A percentile compares a stretch with the other conserved stretches of the same genome.
These are phyloP conservation scores for Oligia fasciuncula DNA, from an alignment of 2,888 invertebrate species.

Conservation along the genomic window DNA sequence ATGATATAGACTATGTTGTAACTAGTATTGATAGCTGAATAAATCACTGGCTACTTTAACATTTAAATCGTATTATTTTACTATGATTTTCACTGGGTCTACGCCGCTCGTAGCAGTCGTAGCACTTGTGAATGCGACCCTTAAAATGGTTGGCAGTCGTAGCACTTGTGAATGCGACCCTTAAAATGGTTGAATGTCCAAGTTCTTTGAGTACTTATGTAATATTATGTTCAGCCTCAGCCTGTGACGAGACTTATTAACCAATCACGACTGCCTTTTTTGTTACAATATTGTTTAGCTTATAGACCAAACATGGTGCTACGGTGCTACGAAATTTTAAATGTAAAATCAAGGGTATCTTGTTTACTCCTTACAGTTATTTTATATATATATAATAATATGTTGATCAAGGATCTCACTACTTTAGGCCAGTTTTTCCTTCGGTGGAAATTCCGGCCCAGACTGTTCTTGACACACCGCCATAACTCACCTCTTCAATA, in stretches of 20 bases:
- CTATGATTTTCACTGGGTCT: conserved; percentile 13
- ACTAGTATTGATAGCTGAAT: background rate
- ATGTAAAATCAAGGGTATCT: background rate
- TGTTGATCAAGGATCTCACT: background rate
- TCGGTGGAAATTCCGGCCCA: background rate
- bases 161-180: no score
- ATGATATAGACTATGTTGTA: background rate
- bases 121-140: conserved; percentile 11
- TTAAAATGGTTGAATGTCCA: background rate
- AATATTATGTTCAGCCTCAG: background rate
- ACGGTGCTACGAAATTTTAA: conserved; percentile 5
- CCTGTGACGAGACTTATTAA: background rate
- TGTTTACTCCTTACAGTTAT: background rate
- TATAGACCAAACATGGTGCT: background rate
- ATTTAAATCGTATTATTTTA: background rate
- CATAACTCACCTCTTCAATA: background rate
- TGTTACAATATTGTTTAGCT: background rate
- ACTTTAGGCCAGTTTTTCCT: background rate
- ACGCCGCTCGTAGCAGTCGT: conserved; percentile 34
- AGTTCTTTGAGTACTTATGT: background rate
- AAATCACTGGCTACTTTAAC: background rate
- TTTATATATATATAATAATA: background rate
- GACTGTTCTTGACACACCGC: background rate
- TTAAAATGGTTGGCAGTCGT: background rate
- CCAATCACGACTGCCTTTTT: background rate